phyloP scores from a whole-genome alignment of 2,797 vertebrate genomes.

The Mico argentatus region DNA sequence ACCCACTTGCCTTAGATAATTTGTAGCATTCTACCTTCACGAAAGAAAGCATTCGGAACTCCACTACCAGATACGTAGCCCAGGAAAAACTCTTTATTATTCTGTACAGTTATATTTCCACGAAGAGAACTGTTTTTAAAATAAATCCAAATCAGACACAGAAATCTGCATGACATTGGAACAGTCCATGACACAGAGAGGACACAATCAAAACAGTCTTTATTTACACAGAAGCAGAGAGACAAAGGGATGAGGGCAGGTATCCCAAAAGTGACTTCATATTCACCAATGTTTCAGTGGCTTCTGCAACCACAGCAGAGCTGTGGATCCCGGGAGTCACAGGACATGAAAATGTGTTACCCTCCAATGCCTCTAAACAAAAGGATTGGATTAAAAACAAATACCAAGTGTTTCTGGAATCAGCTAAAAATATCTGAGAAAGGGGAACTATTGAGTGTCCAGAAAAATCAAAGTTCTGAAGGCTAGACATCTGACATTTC shows the following conservation, averaged over 20 bases:
- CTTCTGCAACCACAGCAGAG: constrained; percentile 63
- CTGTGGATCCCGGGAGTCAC: constrained; percentile 53
- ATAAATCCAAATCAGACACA: constrained; percentile 89
- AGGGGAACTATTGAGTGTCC: background rate
- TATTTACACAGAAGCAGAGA: constrained; percentile 91
- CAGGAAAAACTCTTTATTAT: constrained; percentile 91
- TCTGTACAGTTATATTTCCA: constrained; percentile 71
- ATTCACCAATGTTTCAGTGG: constrained; percentile 84
- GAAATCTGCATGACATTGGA: constrained; percentile 86
- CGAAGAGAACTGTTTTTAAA: constrained; percentile 88
- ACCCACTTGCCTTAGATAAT: rapidly evolving
- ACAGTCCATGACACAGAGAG: constrained; percentile 76
- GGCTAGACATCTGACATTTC: background rate
- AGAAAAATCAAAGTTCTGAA: background rate
- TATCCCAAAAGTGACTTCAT: constrained; percentile 89
- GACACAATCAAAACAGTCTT: constrained; percentile 80
- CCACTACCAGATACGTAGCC: constrained; percentile 71
- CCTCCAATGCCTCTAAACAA: constrained; percentile 40
- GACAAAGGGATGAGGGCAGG: constrained; percentile 86
- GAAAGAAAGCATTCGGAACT: background rate
- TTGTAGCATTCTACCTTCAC: background rate
- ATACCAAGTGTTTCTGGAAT: background rate
- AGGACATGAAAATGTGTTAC: background rate
- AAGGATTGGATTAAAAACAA: constrained; percentile 38
- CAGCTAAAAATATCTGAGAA: background rate